Percentiles rank a stretch among this genome's conserved stretches.
phyloP scores from a whole-genome alignment of 2,113 vertebrate genomes.

The Oreochromis aureus region DNA sequence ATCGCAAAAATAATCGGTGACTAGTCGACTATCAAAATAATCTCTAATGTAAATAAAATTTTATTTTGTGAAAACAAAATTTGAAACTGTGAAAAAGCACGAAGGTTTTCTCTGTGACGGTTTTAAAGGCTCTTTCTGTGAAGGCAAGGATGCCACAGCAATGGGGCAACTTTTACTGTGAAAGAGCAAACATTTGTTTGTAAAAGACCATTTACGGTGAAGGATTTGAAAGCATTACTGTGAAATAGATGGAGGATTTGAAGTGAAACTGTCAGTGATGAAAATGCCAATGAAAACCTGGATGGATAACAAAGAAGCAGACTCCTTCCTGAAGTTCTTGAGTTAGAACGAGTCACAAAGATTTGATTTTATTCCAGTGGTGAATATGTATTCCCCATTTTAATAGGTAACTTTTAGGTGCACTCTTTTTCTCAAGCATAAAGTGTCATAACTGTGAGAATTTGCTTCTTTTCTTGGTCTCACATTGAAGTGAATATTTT shows the following conservation, averaged over 20 bases:
- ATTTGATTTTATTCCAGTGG: background rate
- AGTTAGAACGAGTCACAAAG: background rate
- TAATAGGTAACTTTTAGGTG: background rate
- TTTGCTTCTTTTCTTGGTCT: background rate
- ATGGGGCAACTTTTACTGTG: background rate
- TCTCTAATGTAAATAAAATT: background rate
- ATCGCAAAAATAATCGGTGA: fast-evolving
- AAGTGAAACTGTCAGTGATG: background rate
- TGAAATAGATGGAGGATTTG: background rate
- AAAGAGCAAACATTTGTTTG: background rate
- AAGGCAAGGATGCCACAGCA: background rate
- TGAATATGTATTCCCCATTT: background rate
- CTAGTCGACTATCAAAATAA: fast-evolving
- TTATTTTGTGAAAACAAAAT: background rate
- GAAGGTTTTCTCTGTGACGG: background rate
- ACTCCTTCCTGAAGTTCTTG: background rate
- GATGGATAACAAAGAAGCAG: background rate
- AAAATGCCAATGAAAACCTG: background rate
- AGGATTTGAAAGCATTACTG: background rate
- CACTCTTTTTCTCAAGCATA: background rate
- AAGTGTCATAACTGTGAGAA: background rate
- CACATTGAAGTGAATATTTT: background rate
- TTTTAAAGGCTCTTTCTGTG: background rate
- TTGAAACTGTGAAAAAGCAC: background rate
- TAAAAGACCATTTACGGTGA: background rate